Base-by-base conservation (phyloP, 2,888 invertebrate species). In the Anthophora plumipes region DNA sequence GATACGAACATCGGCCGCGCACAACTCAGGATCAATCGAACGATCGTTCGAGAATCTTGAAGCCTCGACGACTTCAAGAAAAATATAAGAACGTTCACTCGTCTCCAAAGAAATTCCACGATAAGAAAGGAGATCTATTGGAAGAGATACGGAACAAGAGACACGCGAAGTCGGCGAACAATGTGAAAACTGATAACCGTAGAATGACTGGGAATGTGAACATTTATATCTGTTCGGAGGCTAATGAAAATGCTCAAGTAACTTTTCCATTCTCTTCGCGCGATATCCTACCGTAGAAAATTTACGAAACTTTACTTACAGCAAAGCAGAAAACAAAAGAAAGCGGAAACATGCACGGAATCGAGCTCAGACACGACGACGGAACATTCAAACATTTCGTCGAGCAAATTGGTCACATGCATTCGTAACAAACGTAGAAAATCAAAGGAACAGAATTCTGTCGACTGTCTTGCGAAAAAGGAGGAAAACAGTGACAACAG, bases 181-280 rank as follows among this genome's bases (percentile, higher is more conserved):
- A 55, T 8, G 57, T 46, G 7, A 81, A 75, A 46, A 78, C 84
- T 0, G 90, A 92, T 61, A 90, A 91, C 78, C 91, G 91, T 43
- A 81, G 78, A 11, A 91, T 92, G 91, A 91, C 90, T 0, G 91
- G 92, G 20, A 91, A 90, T 50, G 89, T 92, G 3, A 92, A 92
- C 57, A 91, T 92, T 37, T 92, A 92, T 73, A 91, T 92, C n/a
- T 92, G 91, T 25, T 92, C 91, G 5, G 90, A 91, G 57, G 83
- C 88, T 0, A 86, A 76, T 8, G 89, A 89, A 0, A 90, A 83
- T 25, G 14, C 55, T 11, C 82, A 80, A 64, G 87, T 87, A 79
- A 71, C 31, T 31, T 3, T 50, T 50, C 12, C 1, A 60, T 14
- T n/a, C 5, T 41, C 0, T n/a, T n/a, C n/a, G n/a, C n/a, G n/a